Evolutionary conservation across 2,797 vertebrate species (phyloP).

Genomic region (Sebastes taczanowskii): DNA sequence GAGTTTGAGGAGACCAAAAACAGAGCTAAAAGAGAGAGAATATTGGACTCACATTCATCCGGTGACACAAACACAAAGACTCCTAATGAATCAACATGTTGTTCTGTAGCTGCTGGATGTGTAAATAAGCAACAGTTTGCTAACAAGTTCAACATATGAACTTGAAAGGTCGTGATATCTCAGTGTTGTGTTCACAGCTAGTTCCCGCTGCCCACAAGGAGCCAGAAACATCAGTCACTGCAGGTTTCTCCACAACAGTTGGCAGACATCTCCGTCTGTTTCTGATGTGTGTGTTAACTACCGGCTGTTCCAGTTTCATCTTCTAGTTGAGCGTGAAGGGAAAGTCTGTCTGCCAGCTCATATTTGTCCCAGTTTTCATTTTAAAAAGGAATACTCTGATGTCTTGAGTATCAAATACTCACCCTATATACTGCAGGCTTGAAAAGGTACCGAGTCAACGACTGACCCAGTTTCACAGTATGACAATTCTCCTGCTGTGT

Average conservation of each 20-base stretch:
- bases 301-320: background rate
- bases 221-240: background rate
- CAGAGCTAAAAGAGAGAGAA: too few species aligned
- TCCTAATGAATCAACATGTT: background rate
- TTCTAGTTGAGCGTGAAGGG: background rate
- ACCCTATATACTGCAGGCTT: background rate
- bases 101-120: background rate
- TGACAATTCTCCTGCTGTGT: background rate
- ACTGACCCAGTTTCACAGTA: background rate
- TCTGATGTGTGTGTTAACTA: background rate
- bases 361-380: background rate
- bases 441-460: background rate
- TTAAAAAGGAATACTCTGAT: background rate
- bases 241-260: background rate
- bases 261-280: background rate
- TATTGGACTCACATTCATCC: too few species aligned
- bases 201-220: too few species aligned
- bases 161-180: background rate
- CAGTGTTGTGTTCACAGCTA: background rate
- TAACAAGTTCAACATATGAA: background rate
- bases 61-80: too few species aligned
- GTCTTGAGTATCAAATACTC: background rate
- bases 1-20: too few species aligned
- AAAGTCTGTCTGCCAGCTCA: background rate
- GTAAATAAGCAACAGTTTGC: too few species aligned